Conservation (phyloP, 2,113 vertebrate species). For the Syngnathus scovelli region DNA sequence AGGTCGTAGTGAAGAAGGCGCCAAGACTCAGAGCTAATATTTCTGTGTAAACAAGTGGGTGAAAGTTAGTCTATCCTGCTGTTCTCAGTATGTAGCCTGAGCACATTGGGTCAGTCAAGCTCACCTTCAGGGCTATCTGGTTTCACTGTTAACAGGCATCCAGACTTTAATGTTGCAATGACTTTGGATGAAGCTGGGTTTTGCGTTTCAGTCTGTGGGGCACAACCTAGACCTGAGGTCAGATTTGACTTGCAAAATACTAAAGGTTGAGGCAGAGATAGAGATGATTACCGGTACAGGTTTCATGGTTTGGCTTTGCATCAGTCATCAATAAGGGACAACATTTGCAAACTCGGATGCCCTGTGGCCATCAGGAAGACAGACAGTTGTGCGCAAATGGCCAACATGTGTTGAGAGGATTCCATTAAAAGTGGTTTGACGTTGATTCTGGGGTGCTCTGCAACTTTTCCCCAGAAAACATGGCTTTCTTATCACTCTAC, state of each 20-base stretch:
- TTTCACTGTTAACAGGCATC: slow-evolving; percentile 47
- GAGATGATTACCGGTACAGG: not conserved
- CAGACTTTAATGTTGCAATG: slow-evolving; percentile 48
- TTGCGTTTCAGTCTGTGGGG: slow-evolving; percentile 45
- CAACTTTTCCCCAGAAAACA: slow-evolving; percentile 19
- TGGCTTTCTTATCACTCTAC: slow-evolving; percentile 31
- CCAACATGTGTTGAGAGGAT: slow-evolving; percentile 18
- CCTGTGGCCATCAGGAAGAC: slow-evolving; percentile 8
- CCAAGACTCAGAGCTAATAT: slow-evolving; percentile 29
- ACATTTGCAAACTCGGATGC: slow-evolving; percentile 11
- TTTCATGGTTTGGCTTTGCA: slow-evolving; percentile 5
- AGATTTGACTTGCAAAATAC: slow-evolving; percentile 10
- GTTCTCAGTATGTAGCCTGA: slow-evolving; percentile 32
- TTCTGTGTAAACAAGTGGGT: slow-evolving; percentile 16
- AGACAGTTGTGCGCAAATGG: slow-evolving; percentile 7
- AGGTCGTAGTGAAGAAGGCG: slow-evolving; percentile 24
- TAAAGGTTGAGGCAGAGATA: not conserved
- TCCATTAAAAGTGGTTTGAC: slow-evolving; percentile 24
- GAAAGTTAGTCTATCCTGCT: slow-evolving; percentile 27
- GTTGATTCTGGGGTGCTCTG: slow-evolving; percentile 27
- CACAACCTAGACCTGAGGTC: slow-evolving; percentile 37
- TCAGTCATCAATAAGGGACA: slow-evolving; percentile 9
- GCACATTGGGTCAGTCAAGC: slow-evolving; percentile 29
- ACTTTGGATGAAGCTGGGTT: slow-evolving; percentile 13
- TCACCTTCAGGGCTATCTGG: slow-evolving; percentile 42